These are phyloP conservation scores for Saccostrea cuccullata DNA, from an alignment of 1,140 invertebrate species.

Conservation along the genomic window DNA sequence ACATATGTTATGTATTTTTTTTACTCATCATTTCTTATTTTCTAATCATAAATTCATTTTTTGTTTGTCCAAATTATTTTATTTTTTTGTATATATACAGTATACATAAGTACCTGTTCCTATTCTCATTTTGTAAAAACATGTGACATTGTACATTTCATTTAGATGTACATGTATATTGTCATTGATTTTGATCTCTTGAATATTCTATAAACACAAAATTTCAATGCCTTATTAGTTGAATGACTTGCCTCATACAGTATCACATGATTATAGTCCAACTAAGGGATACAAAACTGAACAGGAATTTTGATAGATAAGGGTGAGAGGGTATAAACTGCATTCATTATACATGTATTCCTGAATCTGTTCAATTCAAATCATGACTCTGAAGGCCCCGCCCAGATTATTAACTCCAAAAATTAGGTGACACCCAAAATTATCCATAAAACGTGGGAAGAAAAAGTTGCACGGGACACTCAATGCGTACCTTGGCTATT, in stretches of 20 bases:
- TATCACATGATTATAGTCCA: neutral
- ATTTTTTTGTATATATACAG: neutral
- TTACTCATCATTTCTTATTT: neutral
- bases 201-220: too few relatives aligned
- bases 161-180: too few relatives aligned
- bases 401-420: neutral
- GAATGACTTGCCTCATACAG: neutral
- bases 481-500: constrained; percentile 2
- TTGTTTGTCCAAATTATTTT: neutral
- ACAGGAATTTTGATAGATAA: neutral
- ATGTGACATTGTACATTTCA: neutral
- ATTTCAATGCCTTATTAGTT: too few relatives aligned
- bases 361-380: neutral
- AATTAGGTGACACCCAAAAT: neutral
- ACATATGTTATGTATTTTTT: constrained; percentile 1
- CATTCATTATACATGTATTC: neutral
- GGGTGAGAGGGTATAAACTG: neutral
- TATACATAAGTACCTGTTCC: neutral
- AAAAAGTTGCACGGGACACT: neutral
- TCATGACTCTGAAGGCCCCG: neutral
- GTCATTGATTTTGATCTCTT: too few relatives aligned
- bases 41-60: neutral
- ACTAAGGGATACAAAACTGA: neutral
- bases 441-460: neutral
- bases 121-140: neutral